phyloP scores from a whole-genome alignment of 2,113 vertebrate genomes.

The Acrocephalus kingi region DNA sequence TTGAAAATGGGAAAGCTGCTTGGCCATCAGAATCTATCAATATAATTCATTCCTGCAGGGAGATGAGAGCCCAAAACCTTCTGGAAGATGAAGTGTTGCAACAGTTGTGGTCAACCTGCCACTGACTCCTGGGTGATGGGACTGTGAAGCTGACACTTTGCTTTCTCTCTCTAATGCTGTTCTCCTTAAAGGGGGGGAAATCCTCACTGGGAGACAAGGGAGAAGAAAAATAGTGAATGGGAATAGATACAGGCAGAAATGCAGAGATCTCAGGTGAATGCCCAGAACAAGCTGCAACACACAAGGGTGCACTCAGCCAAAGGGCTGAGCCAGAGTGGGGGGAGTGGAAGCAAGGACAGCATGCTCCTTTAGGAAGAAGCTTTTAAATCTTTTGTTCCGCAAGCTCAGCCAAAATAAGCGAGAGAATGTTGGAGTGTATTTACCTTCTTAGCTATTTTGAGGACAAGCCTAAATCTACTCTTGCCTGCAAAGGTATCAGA shows the following conservation, averaged over 20 bases:
- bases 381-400: neutral
- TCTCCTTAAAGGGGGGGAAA: neutral
- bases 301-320: neutral
- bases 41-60: neutral
- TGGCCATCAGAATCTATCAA: neutral
- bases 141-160: neutral
- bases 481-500: neutral
- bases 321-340: neutral
- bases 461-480: neutral
- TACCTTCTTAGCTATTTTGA: neutral
- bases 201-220: neutral
- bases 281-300: neutral
- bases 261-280: neutral
- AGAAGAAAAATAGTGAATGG: neutral
- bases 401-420: neutral
- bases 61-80: neutral
- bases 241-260: neutral
- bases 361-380: neutral
- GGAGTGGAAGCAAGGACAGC: neutral
- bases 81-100: neutral
- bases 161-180: neutral
- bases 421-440: neutral
- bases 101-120: neutral
- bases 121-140: neutral
- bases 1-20: neutral